Percentiles rank a stretch among this genome's conserved stretches.
Conservation (phyloP, 2,888 invertebrate species). For the Stenolophus ochropezus region DNA sequence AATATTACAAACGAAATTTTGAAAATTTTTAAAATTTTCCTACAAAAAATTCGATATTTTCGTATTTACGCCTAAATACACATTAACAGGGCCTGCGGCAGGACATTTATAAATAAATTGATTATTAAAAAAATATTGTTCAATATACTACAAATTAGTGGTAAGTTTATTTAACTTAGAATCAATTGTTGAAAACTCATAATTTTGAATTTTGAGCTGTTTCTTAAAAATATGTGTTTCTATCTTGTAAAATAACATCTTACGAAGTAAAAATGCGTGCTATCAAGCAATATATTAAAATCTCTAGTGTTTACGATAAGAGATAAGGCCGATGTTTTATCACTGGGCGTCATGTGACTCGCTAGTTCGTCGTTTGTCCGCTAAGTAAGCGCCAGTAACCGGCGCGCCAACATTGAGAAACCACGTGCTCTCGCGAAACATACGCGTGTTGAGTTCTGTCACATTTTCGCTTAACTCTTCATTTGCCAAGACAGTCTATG, state of each 20-base stretch:
- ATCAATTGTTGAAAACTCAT: too few species aligned
- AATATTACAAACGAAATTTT: too few species aligned
- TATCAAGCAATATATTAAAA: conserved; percentile 5
- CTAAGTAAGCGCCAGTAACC: conserved; percentile 45
- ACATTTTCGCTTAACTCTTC: neutral
- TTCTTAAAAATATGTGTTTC: too few species aligned
- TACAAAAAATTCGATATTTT: too few species aligned
- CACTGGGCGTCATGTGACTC: conserved; percentile 33
- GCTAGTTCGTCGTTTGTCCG: conserved; percentile 20
- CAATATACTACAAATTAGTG: too few species aligned
- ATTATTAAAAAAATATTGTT: too few species aligned
- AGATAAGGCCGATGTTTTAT: conserved; percentile 20
- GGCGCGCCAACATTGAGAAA: conserved; percentile 53
- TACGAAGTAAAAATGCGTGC: conserved; percentile 1
- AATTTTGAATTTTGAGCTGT: too few species aligned
- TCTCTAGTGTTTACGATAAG: conserved; percentile 27
- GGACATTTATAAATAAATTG: too few species aligned
- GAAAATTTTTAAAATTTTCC: too few species aligned
- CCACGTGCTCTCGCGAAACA: conserved; percentile 48
- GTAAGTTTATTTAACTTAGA: too few species aligned
- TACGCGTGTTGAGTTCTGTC: conserved; percentile 17
- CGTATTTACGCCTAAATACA: too few species aligned
- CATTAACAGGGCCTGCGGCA: too few species aligned
- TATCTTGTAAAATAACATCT: neutral
- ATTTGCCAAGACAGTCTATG: neutral